Evolutionary conservation across 2,113 vertebrate genomes (phyloP).

Genomic region (Callipepla squamata): DNA sequence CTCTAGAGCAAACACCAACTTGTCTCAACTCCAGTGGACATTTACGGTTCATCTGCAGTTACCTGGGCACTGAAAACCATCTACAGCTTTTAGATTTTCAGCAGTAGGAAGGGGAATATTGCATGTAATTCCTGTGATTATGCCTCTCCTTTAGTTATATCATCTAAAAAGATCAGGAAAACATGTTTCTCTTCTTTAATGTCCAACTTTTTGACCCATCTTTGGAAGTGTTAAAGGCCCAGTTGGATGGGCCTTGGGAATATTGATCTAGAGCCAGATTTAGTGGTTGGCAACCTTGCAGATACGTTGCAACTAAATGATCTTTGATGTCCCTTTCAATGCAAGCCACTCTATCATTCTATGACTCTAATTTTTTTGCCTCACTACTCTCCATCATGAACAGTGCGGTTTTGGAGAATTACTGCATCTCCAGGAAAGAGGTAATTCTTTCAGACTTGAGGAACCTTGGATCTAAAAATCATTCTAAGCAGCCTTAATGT

Average conservation of each 20-base stretch:
- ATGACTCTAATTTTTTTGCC: background rate
- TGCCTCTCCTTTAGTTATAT: background rate
- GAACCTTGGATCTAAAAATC: background rate
- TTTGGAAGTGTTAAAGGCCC: too few species aligned
- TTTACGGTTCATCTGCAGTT: background rate
- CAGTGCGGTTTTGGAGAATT: background rate
- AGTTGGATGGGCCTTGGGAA: too few species aligned
- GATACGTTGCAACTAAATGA: too few species aligned
- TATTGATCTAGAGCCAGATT: too few species aligned
- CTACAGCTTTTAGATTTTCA: background rate
- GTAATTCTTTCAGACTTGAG: background rate
- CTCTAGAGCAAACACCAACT: background rate
- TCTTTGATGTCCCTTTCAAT: too few species aligned
- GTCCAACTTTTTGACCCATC: background rate
- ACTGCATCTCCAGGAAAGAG: background rate
- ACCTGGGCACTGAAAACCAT: background rate
- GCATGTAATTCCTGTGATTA: background rate
- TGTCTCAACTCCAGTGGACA: background rate
- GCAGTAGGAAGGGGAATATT: background rate
- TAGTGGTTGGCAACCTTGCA: too few species aligned
- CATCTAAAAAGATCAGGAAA: background rate
- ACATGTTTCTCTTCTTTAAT: background rate
- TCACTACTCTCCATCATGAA: background rate
- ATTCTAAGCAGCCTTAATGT: background rate
- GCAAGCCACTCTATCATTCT: too few species aligned